phyloP scores from a whole-genome alignment of 2,888 invertebrate genomes.

The Philonicus albiceps region DNA sequence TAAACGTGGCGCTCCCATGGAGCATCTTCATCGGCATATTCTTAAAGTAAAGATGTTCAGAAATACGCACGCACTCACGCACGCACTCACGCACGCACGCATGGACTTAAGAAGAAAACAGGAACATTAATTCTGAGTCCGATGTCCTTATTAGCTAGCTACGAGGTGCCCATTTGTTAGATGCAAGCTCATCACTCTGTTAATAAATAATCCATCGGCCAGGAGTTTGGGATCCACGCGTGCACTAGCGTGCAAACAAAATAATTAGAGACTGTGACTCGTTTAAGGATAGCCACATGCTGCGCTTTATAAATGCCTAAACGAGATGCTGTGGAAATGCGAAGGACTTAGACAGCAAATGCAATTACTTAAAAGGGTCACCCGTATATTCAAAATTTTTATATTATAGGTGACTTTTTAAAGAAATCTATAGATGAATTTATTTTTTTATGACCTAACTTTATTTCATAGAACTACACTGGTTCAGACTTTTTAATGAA shows the following conservation, averaged over 20 bases:
- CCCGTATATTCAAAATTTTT: background rate
- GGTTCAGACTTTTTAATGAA: too few species aligned
- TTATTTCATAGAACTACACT: too few species aligned
- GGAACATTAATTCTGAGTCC: background rate
- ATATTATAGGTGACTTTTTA: background rate
- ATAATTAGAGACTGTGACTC: background rate
- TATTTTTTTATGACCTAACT: too few species aligned
- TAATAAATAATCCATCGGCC: background rate
- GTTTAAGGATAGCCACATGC: background rate
- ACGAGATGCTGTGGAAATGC: background rate
- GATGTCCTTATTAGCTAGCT: background rate
- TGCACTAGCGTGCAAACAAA: background rate
- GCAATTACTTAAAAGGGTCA: background rate
- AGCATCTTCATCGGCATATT: background rate
- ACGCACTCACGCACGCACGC: background rate
- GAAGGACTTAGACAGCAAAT: background rate
- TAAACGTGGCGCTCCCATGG: background rate
- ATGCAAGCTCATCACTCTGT: background rate
- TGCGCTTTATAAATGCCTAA: background rate
- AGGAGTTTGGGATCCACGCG: background rate
- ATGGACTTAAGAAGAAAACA: background rate
- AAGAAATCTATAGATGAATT: too few species aligned
- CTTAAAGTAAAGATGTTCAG: background rate
- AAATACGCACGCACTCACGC: background rate
- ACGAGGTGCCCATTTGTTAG: background rate